Percentiles rank a stretch among this genome's conserved stretches.
These are phyloP conservation scores for Melospiza georgiana DNA, from an alignment of 2,113 vertebrate genomes.

Conservation along the genomic window DNA sequence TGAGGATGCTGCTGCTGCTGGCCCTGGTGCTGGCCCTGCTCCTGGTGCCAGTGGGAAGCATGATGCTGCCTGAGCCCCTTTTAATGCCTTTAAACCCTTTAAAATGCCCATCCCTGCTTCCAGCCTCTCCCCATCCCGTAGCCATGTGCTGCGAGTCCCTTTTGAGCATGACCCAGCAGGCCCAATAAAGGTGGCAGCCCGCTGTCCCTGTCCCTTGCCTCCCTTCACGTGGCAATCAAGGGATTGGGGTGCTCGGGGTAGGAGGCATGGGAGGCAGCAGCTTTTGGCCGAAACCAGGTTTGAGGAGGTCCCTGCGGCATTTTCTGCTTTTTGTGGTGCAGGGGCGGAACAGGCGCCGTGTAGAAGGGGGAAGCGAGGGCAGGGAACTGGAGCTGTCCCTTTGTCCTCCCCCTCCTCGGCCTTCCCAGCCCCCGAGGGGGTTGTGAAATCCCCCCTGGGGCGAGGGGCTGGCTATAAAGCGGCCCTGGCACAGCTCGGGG, in stretches of 20 bases:
- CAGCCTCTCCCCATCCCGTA: rapidly evolving
- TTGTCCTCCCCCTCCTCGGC: too few relatives aligned
- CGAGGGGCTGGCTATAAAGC: background rate
- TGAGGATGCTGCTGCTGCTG: background rate
- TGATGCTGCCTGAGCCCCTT: background rate
- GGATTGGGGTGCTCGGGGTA: rapidly evolving
- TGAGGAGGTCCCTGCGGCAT: rapidly evolving
- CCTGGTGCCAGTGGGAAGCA: background rate
- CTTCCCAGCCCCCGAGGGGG: too few relatives aligned
- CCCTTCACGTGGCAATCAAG: rapidly evolving
- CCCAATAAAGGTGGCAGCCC: background rate
- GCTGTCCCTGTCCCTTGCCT: rapidly evolving
- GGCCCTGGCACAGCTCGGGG: rapidly evolving
- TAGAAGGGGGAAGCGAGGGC: background rate
- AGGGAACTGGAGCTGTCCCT: background rate
- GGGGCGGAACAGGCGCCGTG: background rate
- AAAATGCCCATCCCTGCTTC: background rate
- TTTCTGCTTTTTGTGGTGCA: rapidly evolving
- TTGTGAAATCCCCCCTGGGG: background rate
- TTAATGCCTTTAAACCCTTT: background rate
- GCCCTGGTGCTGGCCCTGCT: background rate
- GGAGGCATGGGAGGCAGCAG: rapidly evolving
- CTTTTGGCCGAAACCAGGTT: background rate
- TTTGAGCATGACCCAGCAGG: rapidly evolving
- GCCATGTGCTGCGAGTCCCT: rapidly evolving